phyloP scores from a whole-genome alignment of 2,797 vertebrate species.

The Micromesistius poutassou region DNA sequence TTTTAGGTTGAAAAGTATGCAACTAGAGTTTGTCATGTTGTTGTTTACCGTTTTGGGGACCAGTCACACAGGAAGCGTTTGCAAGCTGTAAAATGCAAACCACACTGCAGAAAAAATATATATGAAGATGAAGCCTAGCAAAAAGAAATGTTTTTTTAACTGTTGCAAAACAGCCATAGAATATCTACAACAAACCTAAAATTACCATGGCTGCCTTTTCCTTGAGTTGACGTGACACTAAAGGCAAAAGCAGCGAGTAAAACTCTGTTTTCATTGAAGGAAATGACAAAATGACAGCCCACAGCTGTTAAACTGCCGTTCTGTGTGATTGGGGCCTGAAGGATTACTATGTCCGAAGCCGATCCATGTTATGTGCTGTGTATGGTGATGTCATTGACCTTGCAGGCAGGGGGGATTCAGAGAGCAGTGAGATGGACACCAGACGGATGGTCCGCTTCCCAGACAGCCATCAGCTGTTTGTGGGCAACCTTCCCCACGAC shows the following conservation, averaged over 20 bases:
- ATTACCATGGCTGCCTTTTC: no score
- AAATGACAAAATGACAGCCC: no score
- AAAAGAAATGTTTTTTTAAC: no score
- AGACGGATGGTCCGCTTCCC: conserved; percentile 89
- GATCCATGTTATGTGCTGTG: neutral
- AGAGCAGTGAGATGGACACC: conserved; percentile 85
- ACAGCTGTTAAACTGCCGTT: no score
- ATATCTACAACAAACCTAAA: no score
- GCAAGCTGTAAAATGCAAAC: neutral
- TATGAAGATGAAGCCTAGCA: neutral
- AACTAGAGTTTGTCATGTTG: neutral
- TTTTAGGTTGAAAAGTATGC: neutral
- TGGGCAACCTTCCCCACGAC: conserved; percentile 96
- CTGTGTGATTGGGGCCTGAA: neutral
- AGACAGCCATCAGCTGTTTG: conserved; percentile 97
- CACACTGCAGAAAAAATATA: neutral
- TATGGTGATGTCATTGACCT: neutral
- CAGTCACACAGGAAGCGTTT: neutral
- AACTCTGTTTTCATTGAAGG: neutral
- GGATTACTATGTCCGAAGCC: neutral
- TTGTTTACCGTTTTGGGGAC: neutral
- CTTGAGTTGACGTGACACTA: no score
- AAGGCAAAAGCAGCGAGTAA: neutral
- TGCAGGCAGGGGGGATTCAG: conserved; percentile 85
- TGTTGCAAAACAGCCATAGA: no score